Percentiles rank a stretch among this genome's conserved stretches.
Conservation (phyloP, 2,888 invertebrate species). For the Euclidia mi region DNA sequence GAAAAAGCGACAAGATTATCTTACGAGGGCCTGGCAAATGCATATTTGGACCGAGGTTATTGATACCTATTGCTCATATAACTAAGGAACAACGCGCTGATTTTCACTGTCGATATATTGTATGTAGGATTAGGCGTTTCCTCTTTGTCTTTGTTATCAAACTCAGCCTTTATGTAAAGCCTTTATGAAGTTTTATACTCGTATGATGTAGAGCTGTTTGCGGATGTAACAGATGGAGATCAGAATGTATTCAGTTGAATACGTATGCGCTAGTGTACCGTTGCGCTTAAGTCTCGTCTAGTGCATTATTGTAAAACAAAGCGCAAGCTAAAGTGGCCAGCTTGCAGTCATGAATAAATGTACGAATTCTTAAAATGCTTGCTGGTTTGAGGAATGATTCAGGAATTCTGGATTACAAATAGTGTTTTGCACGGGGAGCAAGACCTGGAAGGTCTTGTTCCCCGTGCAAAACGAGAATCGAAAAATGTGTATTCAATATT, state of each 20-base stretch:
- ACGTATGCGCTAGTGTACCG: slow-evolving; percentile 42
- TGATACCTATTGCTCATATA: background rate
- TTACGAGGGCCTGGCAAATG: slow-evolving; percentile 56
- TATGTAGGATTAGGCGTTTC: no score
- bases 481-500: no score
- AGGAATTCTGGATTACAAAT: no score
- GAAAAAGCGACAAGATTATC: slow-evolving; percentile 62
- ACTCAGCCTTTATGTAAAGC: no score
- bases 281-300: slow-evolving; percentile 57
- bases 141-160: no score
- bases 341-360: slow-evolving; percentile 71
- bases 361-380: slow-evolving; percentile 66
- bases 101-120: no score
- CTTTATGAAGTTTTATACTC: slow-evolving; percentile 2
- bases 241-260: slow-evolving; percentile 45
- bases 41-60: slow-evolving; percentile 49
- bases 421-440: slow-evolving; percentile 65
- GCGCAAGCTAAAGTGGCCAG: slow-evolving; percentile 61
- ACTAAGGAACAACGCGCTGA: background rate
- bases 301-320: slow-evolving; percentile 67
- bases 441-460: no score
- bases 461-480: no score
- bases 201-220: slow-evolving; percentile 31
- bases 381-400: no score
- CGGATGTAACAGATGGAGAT: slow-evolving; percentile 46